Evolutionary conservation across 2,113 vertebrate species (phyloP), one percentile per base, ranked within the genome.

Genomic region (Gymnarchus niloticus): DNA sequence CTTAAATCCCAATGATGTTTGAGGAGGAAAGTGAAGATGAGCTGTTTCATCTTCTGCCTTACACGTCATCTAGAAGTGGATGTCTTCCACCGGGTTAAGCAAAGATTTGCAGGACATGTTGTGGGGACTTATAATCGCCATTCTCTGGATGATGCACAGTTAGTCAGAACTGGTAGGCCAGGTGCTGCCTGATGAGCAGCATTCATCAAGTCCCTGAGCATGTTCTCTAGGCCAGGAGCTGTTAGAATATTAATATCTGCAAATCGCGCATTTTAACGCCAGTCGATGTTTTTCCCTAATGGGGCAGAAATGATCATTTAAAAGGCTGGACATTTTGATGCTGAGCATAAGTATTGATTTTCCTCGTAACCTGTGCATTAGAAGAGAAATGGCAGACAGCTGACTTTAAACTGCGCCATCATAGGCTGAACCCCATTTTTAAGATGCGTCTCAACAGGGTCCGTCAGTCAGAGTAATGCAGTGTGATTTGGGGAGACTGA

Each of bases 21-120:
- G 52, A 54, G 5, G 14, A 54, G 8, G 99, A 97, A 86, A n/a
- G 57, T 65, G 59, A 3, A 33, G n/a, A 33, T 97, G 92, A 1
- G 97, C 97, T 0, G 98, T 99, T 87, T 97, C 97, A 0, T 98
- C 98, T 81, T 99, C n/a, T n/a, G n/a, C 98, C 91, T 98, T 23
- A 46, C 46, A 97, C 86, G 99, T 98, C 0, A 97, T 99, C 93
- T 98, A 98, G 83, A 97, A 98, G 28, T 97, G 96, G 87, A 99
- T 99, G 61, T 98, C 99, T 90, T 99, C 98, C 2, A 99, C 97
- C 90, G 99, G 92, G 93, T 99, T 99, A 0, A 99, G 95, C 65
- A 99, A 93, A 49, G 99, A 95, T 84, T 99, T 99, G 93, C 98
- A 99, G 73, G 97, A 99, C 97, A 99, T 98, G 78, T 97, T 99